A percentile compares a stretch with the other conserved stretches of the same genome.
Conservation (phyloP, 2,113 vertebrate genomes). For the Centropristis striata region DNA sequence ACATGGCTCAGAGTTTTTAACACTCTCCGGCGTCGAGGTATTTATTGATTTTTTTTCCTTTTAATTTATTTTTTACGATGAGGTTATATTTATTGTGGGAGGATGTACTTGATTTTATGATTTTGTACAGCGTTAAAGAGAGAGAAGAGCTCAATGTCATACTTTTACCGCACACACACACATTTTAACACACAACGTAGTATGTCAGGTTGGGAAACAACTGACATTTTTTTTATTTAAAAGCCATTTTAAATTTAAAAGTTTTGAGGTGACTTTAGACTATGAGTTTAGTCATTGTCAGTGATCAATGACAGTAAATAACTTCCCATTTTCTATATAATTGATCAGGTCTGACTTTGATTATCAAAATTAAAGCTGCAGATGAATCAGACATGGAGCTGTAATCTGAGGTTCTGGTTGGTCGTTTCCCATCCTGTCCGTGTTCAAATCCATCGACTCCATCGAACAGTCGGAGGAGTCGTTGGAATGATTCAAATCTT, state of each 20-base stretch:
- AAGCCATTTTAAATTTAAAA: neutral
- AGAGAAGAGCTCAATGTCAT: slow-evolving; percentile 13
- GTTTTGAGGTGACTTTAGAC: neutral
- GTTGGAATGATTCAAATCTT: neutral
- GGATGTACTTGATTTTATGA: slow-evolving; percentile 35
- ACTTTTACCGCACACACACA: slow-evolving; percentile 14
- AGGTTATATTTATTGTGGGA: slow-evolving; percentile 77
- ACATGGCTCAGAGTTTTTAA: slow-evolving; percentile 31
- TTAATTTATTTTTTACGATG: slow-evolving; percentile 74
- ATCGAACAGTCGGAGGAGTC: neutral
- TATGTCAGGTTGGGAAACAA: too few species aligned
- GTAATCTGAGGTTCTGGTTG: neutral
- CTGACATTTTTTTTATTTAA: too few species aligned
- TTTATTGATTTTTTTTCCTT: slow-evolving; percentile 70
- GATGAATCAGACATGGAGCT: neutral
- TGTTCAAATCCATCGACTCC: neutral
- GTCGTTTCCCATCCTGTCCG: slow-evolving; percentile 16
- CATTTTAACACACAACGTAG: slow-evolving; percentile 1
- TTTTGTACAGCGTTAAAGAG: slow-evolving; percentile 55
- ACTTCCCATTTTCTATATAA: neutral
- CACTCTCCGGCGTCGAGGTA: slow-evolving; percentile 53
- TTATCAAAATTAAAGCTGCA: neutral
- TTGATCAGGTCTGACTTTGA: neutral
- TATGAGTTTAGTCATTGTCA: too few species aligned
- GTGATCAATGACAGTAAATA: too few species aligned